phyloP scores from a whole-genome alignment of 2,888 invertebrate genomes.

The Polyploca ridens region DNA sequence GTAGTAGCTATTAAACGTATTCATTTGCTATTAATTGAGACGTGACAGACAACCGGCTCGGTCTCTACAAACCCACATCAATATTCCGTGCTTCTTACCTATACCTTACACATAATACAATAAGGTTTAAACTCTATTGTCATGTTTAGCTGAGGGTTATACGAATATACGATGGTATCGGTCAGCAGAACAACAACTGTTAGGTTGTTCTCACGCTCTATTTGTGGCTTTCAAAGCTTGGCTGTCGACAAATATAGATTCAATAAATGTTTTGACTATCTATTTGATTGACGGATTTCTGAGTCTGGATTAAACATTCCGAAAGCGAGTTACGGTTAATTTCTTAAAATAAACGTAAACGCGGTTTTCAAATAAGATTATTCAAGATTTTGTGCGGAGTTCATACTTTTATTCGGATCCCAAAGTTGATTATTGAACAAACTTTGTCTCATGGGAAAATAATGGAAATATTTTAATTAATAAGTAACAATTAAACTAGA shows the following conservation, averaged over 20 bases:
- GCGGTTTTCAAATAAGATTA: neutral
- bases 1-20: constrained; percentile 47
- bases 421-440: neutral
- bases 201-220: constrained; percentile 67
- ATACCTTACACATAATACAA: constrained; percentile 35
- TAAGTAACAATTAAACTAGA: too few species aligned
- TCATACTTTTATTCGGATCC: neutral
- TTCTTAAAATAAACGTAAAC: neutral
- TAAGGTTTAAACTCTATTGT: constrained; percentile 43
- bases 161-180: constrained; percentile 40
- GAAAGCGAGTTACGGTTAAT: constrained; percentile 2
- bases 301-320: constrained; percentile 8
- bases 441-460: too few species aligned
- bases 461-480: too few species aligned
- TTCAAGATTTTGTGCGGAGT: neutral
- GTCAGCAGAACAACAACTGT: constrained; percentile 56
- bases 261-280: constrained; percentile 51
- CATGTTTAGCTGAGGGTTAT: constrained; percentile 36
- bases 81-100: constrained; percentile 21
- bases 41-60: constrained; percentile 52
- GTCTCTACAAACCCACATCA: constrained; percentile 32
- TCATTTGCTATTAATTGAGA: constrained; percentile 68
- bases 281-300: constrained; percentile 33
- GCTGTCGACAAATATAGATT: constrained; percentile 49
- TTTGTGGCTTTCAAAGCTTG: constrained; percentile 59